These are phyloP conservation scores for Nemurella pictetii DNA, from an alignment of 2,888 invertebrate species.

Conservation along the genomic window DNA sequence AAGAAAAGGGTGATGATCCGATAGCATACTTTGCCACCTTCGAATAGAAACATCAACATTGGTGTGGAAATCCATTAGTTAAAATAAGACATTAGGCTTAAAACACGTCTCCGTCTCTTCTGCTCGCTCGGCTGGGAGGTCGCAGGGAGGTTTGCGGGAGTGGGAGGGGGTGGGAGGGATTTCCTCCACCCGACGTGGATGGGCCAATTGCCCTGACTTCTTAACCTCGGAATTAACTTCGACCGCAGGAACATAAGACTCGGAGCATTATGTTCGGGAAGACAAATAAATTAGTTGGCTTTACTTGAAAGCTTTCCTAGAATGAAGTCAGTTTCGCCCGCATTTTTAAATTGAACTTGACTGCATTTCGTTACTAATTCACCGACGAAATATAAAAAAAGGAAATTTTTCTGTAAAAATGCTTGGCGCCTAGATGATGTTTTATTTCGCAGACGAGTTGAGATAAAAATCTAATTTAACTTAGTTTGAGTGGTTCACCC, in stretches of 20 bases:
- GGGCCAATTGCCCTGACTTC: background rate
- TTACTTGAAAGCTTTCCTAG: background rate
- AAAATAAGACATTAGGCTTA: slow-evolving; percentile 18
- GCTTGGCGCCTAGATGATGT: background rate
- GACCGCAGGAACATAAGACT: background rate
- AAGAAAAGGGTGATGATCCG: slow-evolving; percentile 26
- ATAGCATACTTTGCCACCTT: slow-evolving; percentile 14
- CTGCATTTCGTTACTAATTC: background rate
- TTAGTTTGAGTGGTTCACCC: background rate
- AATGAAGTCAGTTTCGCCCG: background rate
- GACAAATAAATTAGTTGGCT: background rate
- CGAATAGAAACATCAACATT: slow-evolving; percentile 16
- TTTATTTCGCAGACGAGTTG: background rate
- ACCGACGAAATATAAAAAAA: background rate
- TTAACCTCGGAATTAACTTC: background rate
- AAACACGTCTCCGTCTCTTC: background rate
- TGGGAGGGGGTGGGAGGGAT: background rate
- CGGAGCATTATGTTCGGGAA: background rate
- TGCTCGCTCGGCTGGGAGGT: background rate
- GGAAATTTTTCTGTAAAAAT: background rate
- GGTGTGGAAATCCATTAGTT: slow-evolving; percentile 31
- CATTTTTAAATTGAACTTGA: background rate
- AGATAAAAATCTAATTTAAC: background rate
- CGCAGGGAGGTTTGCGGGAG: background rate
- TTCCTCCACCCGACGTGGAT: background rate